A percentile compares a stretch with the other conserved stretches of the same genome.
phyloP scores from a whole-genome alignment of 1,140 invertebrate genomes.

The Tetranychus urticae region DNA sequence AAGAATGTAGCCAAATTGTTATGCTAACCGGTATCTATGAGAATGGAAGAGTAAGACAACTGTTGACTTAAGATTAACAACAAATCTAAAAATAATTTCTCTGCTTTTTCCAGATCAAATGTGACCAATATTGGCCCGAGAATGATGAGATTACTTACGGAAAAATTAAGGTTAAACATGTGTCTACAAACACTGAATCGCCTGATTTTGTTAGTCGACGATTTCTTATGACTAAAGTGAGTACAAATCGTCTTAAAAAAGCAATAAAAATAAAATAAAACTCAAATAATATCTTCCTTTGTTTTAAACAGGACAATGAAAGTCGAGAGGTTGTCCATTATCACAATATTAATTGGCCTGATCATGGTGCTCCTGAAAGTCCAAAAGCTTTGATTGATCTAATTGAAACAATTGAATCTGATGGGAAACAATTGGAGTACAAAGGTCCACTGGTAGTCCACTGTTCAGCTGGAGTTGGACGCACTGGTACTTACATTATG shows the following conservation, averaged over 20 bases:
- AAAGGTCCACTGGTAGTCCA: constrained; percentile 82
- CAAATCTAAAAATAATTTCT: neutral
- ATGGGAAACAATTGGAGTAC: constrained; percentile 38
- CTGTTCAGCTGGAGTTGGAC: constrained; percentile 28
- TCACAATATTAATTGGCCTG: constrained; percentile 90
- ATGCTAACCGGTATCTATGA: constrained; percentile 55
- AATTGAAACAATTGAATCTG: constrained; percentile 69
- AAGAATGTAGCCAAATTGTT: constrained; percentile 42
- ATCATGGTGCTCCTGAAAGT: constrained; percentile 85
- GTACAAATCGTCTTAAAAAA: neutral
- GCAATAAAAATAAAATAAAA: neutral
- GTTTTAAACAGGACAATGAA: neutral
- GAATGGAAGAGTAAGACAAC: constrained; percentile 28
- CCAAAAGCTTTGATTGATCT: constrained; percentile 90
- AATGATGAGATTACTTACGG: constrained; percentile 13
- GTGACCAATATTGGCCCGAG: constrained; percentile 38
- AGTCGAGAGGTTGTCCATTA: constrained; percentile 55
- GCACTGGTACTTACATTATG: constrained; percentile 59
- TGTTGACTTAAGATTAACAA: neutral
- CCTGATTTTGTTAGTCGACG: constrained; percentile 11
- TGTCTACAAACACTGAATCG: constrained; percentile 6
- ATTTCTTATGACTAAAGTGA: constrained; percentile 4
- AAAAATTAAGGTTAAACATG: constrained; percentile 10
- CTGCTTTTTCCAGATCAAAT: constrained; percentile 29
- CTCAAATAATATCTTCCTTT: no score